phyloP scores from a whole-genome alignment of 2,113 vertebrate genomes.

The Megalops atlanticus region DNA sequence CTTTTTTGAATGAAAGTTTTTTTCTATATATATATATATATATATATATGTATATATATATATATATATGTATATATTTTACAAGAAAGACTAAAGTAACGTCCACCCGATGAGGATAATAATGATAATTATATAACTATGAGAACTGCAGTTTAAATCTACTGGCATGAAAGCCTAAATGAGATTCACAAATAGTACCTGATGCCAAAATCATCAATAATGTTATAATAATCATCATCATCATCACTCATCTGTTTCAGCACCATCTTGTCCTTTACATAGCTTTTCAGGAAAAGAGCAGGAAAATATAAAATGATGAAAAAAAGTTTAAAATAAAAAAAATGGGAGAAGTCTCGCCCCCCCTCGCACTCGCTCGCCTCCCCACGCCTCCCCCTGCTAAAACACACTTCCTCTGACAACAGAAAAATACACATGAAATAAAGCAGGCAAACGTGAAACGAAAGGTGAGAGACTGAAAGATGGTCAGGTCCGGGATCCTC shows the following conservation, averaged over 20 bases:
- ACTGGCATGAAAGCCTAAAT: slow-evolving; percentile 66
- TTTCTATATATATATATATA: no score
- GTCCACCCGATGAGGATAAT: slow-evolving; percentile 64
- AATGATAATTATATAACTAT: slow-evolving; percentile 63
- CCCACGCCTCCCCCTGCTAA: slow-evolving; percentile 35
- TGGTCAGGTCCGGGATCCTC: no score
- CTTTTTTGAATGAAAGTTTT: slow-evolving; percentile 56
- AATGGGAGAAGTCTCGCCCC: not conserved
- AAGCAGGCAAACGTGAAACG: slow-evolving; percentile 56
- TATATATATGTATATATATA: not conserved
- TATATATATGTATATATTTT: slow-evolving; percentile 59
- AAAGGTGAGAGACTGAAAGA: slow-evolving; percentile 58
- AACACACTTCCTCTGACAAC: slow-evolving; percentile 60
- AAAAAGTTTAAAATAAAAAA: slow-evolving; percentile 34
- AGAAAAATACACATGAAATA: slow-evolving; percentile 76
- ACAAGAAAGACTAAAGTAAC: slow-evolving; percentile 70
- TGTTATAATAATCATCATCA: slow-evolving; percentile 44
- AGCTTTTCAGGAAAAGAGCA: slow-evolving; percentile 28
- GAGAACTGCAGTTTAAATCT: slow-evolving; percentile 61
- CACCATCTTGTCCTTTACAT: slow-evolving; percentile 25
- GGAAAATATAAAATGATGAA: slow-evolving; percentile 44
- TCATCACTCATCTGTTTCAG: slow-evolving; percentile 44
- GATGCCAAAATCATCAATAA: slow-evolving; percentile 59
- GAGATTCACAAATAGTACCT: slow-evolving; percentile 71
- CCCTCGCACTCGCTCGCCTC: slow-evolving; percentile 17